Evolutionary conservation across 2,113 vertebrate species (phyloP).

Genomic region (Oreamnos americanus): DNA sequence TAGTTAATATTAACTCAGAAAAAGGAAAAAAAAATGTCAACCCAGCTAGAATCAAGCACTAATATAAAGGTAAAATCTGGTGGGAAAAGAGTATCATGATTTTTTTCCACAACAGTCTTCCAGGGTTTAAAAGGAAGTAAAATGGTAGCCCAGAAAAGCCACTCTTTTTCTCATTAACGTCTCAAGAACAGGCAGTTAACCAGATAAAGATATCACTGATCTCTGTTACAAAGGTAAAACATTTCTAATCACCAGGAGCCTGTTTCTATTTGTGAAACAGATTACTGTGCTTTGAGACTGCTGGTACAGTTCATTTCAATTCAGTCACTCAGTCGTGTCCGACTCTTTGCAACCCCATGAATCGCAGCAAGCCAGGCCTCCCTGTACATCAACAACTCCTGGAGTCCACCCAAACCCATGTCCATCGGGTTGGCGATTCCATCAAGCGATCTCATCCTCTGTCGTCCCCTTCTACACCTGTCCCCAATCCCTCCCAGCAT

Average conservation of each 20-base stretch:
- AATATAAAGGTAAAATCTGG: not conserved
- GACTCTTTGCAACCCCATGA: too few relatives aligned
- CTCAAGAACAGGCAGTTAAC: not conserved
- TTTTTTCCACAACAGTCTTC: not conserved
- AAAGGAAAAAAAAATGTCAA: not conserved
- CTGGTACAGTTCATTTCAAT: not conserved
- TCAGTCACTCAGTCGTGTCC: too few relatives aligned
- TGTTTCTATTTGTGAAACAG: conserved; percentile 2
- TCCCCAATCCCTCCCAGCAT: too few relatives aligned
- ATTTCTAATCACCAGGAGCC: not conserved
- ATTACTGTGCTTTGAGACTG: not conserved
- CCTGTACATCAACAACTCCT: too few relatives aligned
- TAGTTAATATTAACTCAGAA: not conserved
- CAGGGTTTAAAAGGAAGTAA: not conserved
- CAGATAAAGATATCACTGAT: not conserved
- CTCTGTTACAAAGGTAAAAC: not conserved
- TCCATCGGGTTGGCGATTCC: too few relatives aligned
- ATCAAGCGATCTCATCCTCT: too few relatives aligned
- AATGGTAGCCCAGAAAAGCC: not conserved
- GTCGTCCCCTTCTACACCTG: too few relatives aligned
- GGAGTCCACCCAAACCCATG: too few relatives aligned
- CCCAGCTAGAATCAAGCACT: not conserved
- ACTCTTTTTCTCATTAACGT: not conserved
- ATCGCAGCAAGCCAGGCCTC: accelerated
- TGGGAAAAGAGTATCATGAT: not conserved